Evolutionary conservation across 2,797 vertebrate genomes (phyloP).

Genomic region (Lutjanus campechanus): DNA sequence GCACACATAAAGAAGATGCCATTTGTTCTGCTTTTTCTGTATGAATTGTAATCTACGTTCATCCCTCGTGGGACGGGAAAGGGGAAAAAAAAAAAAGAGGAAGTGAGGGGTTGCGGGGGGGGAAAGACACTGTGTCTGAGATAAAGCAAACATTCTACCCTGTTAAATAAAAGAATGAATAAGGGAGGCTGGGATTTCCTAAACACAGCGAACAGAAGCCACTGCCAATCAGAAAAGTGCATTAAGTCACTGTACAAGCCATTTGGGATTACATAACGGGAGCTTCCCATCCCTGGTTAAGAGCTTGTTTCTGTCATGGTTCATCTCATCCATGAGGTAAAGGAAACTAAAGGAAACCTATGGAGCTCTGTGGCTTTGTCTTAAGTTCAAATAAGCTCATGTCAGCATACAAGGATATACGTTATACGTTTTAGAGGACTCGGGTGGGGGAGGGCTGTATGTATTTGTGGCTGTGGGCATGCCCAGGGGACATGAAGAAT

Average conservation of each 20-base stretch:
- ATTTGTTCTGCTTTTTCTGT: conserved; percentile 20
- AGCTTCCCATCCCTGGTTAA: conserved; percentile 27
- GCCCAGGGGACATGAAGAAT: too few species aligned
- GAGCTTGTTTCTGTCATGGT: conserved; percentile 50
- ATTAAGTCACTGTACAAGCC: conserved; percentile 29
- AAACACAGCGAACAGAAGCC: conserved; percentile 17
- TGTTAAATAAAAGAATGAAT: conserved; percentile 53
- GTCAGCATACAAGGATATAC: too few species aligned
- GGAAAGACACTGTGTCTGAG: not conserved
- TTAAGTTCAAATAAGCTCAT: not conserved
- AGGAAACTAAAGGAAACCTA: conserved; percentile 28
- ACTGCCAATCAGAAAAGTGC: conserved; percentile 32
- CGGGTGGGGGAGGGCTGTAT: not conserved
- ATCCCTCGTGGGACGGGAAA: not conserved
- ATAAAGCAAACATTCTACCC: conserved; percentile 7
- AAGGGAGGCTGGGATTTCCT: conserved; percentile 39
- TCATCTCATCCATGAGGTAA: conserved; percentile 41
- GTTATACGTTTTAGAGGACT: not conserved
- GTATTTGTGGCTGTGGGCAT: not conserved
- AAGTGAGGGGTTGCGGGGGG: not conserved
- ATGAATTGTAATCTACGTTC: not conserved
- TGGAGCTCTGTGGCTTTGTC: not conserved
- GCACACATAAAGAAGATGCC: not conserved
- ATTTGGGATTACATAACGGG: conserved; percentile 35
- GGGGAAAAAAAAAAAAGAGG: not conserved